Conservation (phyloP, 2,113 vertebrate genomes). For the Calidris pugnax region DNA sequence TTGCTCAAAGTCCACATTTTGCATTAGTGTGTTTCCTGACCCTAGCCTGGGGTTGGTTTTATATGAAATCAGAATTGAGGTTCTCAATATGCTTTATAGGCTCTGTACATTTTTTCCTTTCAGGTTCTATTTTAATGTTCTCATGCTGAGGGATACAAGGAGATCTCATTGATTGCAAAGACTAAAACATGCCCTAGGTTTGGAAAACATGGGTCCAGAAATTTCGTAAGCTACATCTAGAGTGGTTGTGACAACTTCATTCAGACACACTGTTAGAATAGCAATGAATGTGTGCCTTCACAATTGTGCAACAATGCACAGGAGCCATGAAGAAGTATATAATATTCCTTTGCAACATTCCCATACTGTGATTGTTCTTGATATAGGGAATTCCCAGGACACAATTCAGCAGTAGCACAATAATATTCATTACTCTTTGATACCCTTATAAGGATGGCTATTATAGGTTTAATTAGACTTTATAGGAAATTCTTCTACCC, state of each 20-base stretch:
- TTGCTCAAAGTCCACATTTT: background rate
- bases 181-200: background rate
- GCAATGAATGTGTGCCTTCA: background rate
- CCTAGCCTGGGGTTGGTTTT: background rate
- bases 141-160: background rate
- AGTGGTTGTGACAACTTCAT: background rate
- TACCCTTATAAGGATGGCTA: background rate
- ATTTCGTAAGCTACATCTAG: background rate
- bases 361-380: background rate
- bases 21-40: background rate
- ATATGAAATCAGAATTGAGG: background rate
- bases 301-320: background rate
- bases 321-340: background rate
- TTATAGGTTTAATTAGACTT: background rate
- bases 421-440: background rate
- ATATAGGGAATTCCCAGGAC: background rate
- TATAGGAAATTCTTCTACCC: background rate
- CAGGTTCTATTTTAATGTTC: background rate
- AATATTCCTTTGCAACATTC: background rate
- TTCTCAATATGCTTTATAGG: background rate
- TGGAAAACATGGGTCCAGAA: background rate
- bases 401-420: background rate
- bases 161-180: background rate
- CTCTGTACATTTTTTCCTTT: background rate
- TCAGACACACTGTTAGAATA: background rate